A percentile compares a stretch with the other conserved stretches of the same genome.
Evolutionary conservation across 1,140 invertebrate species (phyloP).

Genomic region (Orchestia grillus): DNA sequence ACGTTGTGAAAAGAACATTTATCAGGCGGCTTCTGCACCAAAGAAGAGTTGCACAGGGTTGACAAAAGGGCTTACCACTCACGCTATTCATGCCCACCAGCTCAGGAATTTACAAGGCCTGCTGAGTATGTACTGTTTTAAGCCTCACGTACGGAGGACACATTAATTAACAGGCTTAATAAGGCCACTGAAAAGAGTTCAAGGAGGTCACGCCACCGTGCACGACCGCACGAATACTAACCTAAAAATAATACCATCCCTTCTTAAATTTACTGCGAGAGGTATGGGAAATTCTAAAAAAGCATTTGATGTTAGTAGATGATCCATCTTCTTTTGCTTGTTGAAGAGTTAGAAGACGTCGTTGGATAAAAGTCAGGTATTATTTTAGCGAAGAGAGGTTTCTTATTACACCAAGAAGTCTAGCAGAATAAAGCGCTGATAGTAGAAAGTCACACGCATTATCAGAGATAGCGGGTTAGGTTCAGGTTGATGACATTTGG

Average conservation of each 20-base stretch:
- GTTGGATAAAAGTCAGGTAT: background rate
- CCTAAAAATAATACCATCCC: background rate
- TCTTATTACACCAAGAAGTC: background rate
- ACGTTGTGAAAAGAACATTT: no score
- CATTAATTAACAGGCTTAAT: conserved; percentile 20
- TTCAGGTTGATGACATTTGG: background rate
- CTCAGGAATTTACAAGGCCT: background rate
- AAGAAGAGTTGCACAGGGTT: background rate
- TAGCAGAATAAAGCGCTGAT: background rate
- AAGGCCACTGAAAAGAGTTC: background rate
- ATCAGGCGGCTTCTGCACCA: no score
- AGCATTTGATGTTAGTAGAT: background rate
- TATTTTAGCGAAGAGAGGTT: background rate
- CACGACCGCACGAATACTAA: background rate
- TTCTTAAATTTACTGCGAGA: background rate
- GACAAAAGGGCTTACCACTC: background rate
- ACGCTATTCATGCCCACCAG: background rate
- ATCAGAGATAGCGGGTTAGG: background rate
- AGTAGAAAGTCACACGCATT: background rate
- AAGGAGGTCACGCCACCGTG: background rate
- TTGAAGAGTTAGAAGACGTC: background rate
- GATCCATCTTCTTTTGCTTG: background rate
- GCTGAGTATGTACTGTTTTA: background rate
- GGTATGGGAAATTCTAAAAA: background rate
- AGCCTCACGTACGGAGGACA: background rate